Conservation (phyloP, 2,797 vertebrate species). For the Coendou prehensilis region DNA sequence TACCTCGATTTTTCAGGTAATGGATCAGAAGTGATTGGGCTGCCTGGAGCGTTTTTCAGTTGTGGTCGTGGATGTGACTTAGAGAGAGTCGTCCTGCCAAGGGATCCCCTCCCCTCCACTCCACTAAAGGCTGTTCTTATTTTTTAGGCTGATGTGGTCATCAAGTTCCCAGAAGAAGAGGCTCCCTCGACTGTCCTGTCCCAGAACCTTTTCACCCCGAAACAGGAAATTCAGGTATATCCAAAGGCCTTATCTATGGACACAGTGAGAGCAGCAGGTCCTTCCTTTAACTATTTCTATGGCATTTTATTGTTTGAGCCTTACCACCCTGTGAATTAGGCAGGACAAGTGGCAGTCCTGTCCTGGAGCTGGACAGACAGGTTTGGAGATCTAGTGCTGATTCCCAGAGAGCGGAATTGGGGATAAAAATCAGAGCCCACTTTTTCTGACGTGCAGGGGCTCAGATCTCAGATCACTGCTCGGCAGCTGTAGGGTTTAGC, state of each 20-base stretch:
- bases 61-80: background rate
- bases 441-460: background rate
- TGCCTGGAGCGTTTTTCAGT: conserved; percentile 6
- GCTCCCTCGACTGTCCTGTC: conserved; percentile 93
- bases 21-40: conserved; percentile 46
- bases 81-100: background rate
- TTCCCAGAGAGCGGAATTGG: background rate
- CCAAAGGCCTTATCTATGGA: background rate
- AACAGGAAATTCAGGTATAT: conserved; percentile 97
- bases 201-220: conserved; percentile 96
- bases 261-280: background rate
- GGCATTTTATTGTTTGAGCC: background rate
- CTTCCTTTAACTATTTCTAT: background rate
- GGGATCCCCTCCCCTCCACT: background rate
- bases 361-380: background rate
- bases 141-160: conserved; percentile 95
- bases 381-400: background rate
- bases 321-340: background rate
- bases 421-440: background rate
- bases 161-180: conserved; percentile 98
- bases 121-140: background rate
- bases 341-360: background rate
- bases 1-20: conserved; percentile 24
- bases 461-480: background rate
- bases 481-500: background rate